Percentiles rank a stretch among this genome's conserved stretches.
Evolutionary conservation across 2,113 vertebrate genomes (phyloP).

Genomic region (Anas platyrhynchos): DNA sequence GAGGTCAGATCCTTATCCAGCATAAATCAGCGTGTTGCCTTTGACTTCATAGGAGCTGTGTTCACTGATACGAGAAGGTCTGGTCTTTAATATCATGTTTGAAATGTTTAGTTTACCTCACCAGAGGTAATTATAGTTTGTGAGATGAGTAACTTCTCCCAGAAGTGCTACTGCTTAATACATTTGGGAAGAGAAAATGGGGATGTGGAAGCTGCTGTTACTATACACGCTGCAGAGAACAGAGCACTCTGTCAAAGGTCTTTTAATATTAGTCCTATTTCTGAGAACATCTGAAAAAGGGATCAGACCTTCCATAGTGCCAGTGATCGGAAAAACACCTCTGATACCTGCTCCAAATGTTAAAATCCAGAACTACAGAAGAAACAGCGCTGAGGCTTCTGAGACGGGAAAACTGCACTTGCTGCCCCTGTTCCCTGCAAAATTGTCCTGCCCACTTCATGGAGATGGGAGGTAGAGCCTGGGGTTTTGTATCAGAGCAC

Average conservation of each 20-base stretch:
- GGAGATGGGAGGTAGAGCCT: neutral
- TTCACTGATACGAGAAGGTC: neutral
- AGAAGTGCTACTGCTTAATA: constrained; percentile 39
- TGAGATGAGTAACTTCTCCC: constrained; percentile 53
- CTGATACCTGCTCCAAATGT: constrained; percentile 32
- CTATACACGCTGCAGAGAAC: neutral
- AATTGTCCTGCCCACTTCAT: neutral
- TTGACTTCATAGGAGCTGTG: neutral
- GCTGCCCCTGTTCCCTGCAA: neutral
- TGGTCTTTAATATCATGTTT: neutral
- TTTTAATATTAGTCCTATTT: constrained; percentile 46
- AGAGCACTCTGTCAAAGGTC: constrained; percentile 7
- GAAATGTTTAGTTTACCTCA: constrained; percentile 11
- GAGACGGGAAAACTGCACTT: neutral
- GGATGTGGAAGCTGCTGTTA: constrained; percentile 14
- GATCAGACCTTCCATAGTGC: constrained; percentile 23
- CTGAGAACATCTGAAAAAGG: constrained; percentile 33
- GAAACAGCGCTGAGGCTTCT: neutral
- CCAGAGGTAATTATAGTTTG: constrained; percentile 56
- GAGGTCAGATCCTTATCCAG: neutral
- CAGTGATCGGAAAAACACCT: constrained; percentile 14
- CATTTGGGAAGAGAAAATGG: neutral
- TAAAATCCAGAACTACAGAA: neutral
- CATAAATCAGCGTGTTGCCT: neutral
- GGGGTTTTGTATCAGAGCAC: neutral